Evolutionary conservation across 1,140 invertebrate genomes (phyloP).

Genomic region (Apis florea): DNA sequence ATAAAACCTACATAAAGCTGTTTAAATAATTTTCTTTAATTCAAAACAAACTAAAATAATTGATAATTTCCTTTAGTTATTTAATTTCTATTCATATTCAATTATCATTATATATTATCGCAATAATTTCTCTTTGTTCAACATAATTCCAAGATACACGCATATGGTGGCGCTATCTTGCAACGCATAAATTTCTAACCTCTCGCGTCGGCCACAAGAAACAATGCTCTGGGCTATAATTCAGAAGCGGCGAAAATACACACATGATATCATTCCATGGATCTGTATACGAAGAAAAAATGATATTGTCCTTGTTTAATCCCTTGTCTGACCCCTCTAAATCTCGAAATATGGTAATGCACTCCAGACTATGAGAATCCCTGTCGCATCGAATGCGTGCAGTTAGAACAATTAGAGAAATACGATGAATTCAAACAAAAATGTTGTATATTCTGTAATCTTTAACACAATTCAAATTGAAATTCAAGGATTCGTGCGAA

Average conservation of each 20-base stretch:
- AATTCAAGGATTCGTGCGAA: constrained; percentile 30
- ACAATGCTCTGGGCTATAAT: not conserved
- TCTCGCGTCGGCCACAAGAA: not conserved
- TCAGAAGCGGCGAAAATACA: not conserved
- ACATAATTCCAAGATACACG: not conserved
- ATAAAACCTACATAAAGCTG: constrained; percentile 9
- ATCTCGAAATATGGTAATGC: constrained; percentile 7
- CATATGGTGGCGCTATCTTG: not conserved
- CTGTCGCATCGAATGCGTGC: not conserved
- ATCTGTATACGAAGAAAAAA: not conserved
- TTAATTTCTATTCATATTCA: constrained; percentile 5
- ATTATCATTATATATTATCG: not conserved
- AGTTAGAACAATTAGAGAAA: constrained; percentile 1
- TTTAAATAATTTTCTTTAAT: constrained; percentile 9
- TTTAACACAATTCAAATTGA: constrained; percentile 62
- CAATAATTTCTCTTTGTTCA: not conserved
- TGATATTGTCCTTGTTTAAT: constrained; percentile 1
- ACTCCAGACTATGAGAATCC: not conserved
- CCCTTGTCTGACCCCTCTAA: not conserved
- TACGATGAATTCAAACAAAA: constrained; percentile 35
- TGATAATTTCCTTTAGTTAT: not conserved
- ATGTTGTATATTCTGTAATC: constrained; percentile 26
- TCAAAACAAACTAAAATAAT: not conserved
- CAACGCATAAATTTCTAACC: not conserved
- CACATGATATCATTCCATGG: not conserved